phyloP scores from a whole-genome alignment of 2,797 vertebrate genomes.

The Sebastes nivosus region DNA sequence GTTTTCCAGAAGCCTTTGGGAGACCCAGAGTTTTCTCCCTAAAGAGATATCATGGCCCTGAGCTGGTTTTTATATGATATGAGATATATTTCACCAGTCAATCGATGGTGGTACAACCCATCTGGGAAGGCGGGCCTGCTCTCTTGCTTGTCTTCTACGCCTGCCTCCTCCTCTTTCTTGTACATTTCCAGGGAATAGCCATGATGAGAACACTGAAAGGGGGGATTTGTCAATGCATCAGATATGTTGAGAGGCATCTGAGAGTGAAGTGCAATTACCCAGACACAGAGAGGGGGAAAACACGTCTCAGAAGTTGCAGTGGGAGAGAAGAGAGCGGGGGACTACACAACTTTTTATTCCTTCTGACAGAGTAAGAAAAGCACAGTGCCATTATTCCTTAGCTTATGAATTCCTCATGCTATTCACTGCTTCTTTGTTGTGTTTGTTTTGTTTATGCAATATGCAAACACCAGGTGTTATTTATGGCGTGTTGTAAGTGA shows the following conservation, averaged over 20 bases:
- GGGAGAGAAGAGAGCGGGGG: slow-evolving; percentile 27
- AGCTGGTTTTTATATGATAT: slow-evolving; percentile 74
- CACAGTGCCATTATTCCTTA: slow-evolving; percentile 16
- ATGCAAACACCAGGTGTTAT: slow-evolving; percentile 60
- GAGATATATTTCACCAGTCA: slow-evolving; percentile 81
- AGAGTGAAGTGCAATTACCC: slow-evolving; percentile 78
- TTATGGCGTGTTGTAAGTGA: slow-evolving; percentile 33
- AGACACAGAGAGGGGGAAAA: slow-evolving; percentile 42
- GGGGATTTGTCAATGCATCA: slow-evolving; percentile 79
- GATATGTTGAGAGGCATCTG: slow-evolving; percentile 72
- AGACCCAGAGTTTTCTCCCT: slow-evolving; percentile 60
- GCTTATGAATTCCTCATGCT: slow-evolving; percentile 43
- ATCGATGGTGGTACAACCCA: slow-evolving; percentile 78
- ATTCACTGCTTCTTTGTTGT: slow-evolving; percentile 30
- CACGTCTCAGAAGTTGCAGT: slow-evolving; percentile 53
- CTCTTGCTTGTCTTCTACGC: slow-evolving; percentile 66
- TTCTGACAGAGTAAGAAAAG: slow-evolving; percentile 24
- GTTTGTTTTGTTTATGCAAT: slow-evolving; percentile 60
- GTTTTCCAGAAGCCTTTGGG: slow-evolving; percentile 69
- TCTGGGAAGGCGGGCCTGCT: slow-evolving; percentile 62
- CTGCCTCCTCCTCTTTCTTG: slow-evolving; percentile 66
- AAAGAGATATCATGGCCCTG: slow-evolving; percentile 65
- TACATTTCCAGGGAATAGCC: slow-evolving; percentile 73
- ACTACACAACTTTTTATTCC: slow-evolving; percentile 57
- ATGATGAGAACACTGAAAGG: slow-evolving; percentile 75